Conservation (phyloP, 2,797 vertebrate species). For the Danio aesculapii region DNA sequence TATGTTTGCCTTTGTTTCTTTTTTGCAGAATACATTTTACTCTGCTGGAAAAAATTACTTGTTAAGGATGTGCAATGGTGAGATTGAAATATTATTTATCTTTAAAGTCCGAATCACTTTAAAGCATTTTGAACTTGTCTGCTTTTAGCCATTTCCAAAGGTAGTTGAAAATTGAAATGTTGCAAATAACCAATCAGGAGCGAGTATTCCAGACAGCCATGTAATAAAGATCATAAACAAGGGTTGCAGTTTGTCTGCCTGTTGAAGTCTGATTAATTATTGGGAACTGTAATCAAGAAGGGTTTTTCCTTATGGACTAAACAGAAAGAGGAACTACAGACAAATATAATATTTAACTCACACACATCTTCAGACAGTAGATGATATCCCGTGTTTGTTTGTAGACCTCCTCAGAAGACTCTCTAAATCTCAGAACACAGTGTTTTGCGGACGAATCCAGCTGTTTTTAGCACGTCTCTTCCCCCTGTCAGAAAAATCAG, state of each 20-base stretch:
- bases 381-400: conserved; percentile 22
- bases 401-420: conserved; percentile 94
- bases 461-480: conserved; percentile 97
- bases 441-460: conserved; percentile 98
- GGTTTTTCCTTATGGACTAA: not conserved
- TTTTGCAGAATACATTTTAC: conserved; percentile 93
- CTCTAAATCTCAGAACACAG: conserved; percentile 98
- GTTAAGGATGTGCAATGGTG: conserved; percentile 98
- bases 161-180: too few relatives aligned
- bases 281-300: not conserved
- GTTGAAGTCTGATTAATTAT: not conserved
- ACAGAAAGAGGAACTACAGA: not conserved
- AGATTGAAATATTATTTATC: conserved; percentile 57
- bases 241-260: not conserved
- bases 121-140: too few relatives aligned
- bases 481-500: conserved; percentile 97
- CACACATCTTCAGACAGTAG: too few relatives aligned
- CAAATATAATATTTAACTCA: too few relatives aligned
- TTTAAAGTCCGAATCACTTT: too few relatives aligned
- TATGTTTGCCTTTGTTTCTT: conserved; percentile 29
- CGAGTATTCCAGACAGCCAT: too few relatives aligned
- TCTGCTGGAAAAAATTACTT: conserved; percentile 98
- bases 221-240: too few relatives aligned
- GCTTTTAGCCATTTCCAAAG: too few relatives aligned
- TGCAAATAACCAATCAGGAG: too few relatives aligned